These are phyloP conservation scores for Rhagoletis zephyria DNA, from an alignment of 1,140 invertebrate genomes.

Conservation along the genomic window DNA sequence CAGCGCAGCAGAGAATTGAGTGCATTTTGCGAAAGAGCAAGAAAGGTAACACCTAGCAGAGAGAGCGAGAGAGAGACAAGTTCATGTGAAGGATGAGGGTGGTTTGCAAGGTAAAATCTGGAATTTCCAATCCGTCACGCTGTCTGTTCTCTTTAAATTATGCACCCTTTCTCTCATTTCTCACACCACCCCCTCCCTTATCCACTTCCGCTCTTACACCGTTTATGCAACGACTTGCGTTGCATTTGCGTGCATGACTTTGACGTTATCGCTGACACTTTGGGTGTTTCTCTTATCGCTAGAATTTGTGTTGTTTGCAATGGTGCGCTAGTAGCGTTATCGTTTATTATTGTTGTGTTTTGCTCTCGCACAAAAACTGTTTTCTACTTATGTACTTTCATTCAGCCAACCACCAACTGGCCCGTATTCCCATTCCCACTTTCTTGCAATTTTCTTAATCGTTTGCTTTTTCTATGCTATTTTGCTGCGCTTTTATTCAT, in stretches of 20 bases:
- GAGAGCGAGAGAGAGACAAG: too few relatives aligned
- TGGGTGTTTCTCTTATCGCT: slow-evolving; percentile 22
- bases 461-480: neutral
- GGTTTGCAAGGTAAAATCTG: too few relatives aligned
- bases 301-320: neutral
- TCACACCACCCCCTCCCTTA: neutral
- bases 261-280: neutral
- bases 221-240: neutral
- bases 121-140: too few relatives aligned
- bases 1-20: neutral
- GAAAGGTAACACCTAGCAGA: too few relatives aligned
- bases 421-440: too few relatives aligned
- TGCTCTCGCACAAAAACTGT: neutral
- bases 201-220: neutral
- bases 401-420: too few relatives aligned
- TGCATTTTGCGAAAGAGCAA: neutral
- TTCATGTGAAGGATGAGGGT: too few relatives aligned
- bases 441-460: neutral
- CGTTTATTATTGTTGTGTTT: neutral
- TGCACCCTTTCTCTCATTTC: neutral
- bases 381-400: neutral
- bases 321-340: neutral
- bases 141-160: too few relatives aligned
- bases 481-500: slow-evolving; percentile 11
- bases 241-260: neutral